Base-by-base conservation (phyloP, 1,140 invertebrate genomes). In the Drosophila virilis region DNA sequence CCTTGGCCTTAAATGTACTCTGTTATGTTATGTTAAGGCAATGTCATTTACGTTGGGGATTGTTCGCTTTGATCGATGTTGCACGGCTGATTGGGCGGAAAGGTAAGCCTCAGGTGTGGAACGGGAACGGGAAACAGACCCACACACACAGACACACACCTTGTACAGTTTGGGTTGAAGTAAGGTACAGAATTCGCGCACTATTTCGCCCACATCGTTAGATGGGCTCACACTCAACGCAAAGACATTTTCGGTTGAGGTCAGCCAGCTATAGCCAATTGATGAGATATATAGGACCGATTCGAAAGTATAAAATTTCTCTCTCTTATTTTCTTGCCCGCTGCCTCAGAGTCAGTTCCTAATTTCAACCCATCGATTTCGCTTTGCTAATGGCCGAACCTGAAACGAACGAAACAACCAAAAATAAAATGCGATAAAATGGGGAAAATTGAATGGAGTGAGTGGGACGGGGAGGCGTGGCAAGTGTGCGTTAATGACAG, bases 401-500 rank as follows among this genome's bases (percentile, higher is more conserved):
- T 5, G 22, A 28, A 28, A 28, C 4, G 22, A 28, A 42, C 5
- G 37, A 38, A 38, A 69, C 12, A 66, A 73, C 37, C 43, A 59
- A 60, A 61, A 64, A 61, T 45, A 68, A 45, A 54, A 65, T 33
- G 37, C 38, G 12, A 37, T 60, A n/a, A 50, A 65, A 71, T 52
- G 15, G 43, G 43, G 13, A 40, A n/a, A n/a, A 38, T 33, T 38
- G 9, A 9, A 42, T 22, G 35, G 51, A 61, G 8, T 35, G 43
- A 17, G 15, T 45, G 9, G 10, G 28, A 22, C 33, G 17, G 43
- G 1, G 45, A 48, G 75, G 78, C 46, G 59, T 70, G 78, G 81
- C 77, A 86, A 86, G 70, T 69, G 64, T 62, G 80, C 83, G 88
- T 91, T 91, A 91, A 91, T 91, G 88, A 91, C 83, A 84, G 78